These are phyloP conservation scores for Pampus argenteus DNA, from an alignment of 2,797 vertebrate genomes.

Conservation along the genomic window DNA sequence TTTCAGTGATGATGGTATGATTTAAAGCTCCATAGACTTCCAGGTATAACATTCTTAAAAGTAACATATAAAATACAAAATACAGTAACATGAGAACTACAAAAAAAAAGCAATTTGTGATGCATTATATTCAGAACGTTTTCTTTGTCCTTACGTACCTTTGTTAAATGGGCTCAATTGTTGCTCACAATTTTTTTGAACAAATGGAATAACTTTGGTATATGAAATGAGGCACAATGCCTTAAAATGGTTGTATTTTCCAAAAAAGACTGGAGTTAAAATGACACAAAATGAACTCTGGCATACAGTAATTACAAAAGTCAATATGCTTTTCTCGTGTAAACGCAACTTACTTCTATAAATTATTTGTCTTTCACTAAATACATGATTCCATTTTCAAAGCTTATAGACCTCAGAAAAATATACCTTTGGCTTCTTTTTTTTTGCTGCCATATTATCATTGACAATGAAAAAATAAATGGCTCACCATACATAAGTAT, in stretches of 20 bases:
- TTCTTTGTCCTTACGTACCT: constrained; percentile 29
- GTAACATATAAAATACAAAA: constrained; percentile 7
- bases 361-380: constrained; percentile 65
- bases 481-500: constrained; percentile 52
- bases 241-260: constrained; percentile 45
- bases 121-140: constrained; percentile 34
- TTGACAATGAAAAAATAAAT: constrained; percentile 46
- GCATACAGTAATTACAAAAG: constrained; percentile 56
- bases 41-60: constrained; percentile 11
- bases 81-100: constrained; percentile 30
- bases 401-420: constrained; percentile 51
- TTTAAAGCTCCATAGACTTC: constrained; percentile 16
- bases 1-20: no score
- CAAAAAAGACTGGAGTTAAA: constrained; percentile 28
- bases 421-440: constrained; percentile 44
- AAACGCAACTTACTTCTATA: constrained; percentile 52
- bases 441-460: constrained; percentile 38
- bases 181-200: constrained; percentile 36
- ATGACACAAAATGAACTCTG: constrained; percentile 50
- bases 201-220: constrained; percentile 44
- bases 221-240: constrained; percentile 37
- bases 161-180: constrained; percentile 44
- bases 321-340: constrained; percentile 46
- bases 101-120: constrained; percentile 32
- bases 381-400: constrained; percentile 58